Base-by-base conservation (phyloP, 2,888 invertebrate species). In the Cybosia mesomella region DNA sequence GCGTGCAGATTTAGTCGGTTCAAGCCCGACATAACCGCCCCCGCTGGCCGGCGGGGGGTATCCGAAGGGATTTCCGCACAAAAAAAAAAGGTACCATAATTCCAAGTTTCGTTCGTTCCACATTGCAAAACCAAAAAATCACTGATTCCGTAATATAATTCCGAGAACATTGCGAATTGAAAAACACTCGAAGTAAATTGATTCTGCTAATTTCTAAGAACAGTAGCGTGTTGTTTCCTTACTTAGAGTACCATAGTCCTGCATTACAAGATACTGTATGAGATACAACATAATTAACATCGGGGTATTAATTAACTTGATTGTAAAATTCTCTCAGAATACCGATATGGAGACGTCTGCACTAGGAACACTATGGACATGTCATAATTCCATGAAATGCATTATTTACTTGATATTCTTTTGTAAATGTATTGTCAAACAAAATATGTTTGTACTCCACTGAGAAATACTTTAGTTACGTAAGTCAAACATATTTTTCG, bases 161-260 rank as follows among this genome's bases (percentile, higher is more conserved):
- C 86, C 74, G 71, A 76, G 87, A 85, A 89, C 74, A 75, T 74
- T 67, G 83, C 80, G 77, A 83, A 89, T 89, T 91, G 83, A 86
- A 87, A 85, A 89, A 86, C 79, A 77, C 76, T 81, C 79, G 72
- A 78, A 85, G 87, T 86, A 88, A 91, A 86, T 81, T 82, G 85
- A 86, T 86, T 87, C 85, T 81, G 88, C 84, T 92, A 92, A 92
- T 91, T 92, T 88, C 90, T 80, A 60, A 85, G 90, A 91, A 93
- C 89, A 92, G 87, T 85, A 73, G 76, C 61, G 73, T 80, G 73
- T 82, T 90, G 86, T 89, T 83, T 71, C 72, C 71, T 71, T 72
- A 71, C 72, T 71, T 72, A 71, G 76, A 63, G 34, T 61, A 49
- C 73, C 76, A 72, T 71, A 72, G 39, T 49, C 58, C 36, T 65